Conservation (phyloP, 2,888 invertebrate species). For the Axea sp. region DNA sequence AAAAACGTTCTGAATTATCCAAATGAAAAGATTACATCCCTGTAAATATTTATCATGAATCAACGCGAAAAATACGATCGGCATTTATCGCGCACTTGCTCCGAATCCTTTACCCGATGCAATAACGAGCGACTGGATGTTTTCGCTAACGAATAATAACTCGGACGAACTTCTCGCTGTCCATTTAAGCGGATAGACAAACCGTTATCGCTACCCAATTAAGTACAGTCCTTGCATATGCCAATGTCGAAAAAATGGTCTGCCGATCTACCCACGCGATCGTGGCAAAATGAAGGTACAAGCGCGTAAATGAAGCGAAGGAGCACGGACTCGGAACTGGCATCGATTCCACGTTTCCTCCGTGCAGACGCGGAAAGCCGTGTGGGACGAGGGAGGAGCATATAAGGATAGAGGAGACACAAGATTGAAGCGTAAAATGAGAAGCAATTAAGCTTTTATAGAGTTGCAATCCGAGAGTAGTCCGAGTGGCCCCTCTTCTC, state of each 20-base stretch:
- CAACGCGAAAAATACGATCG: too few species aligned
- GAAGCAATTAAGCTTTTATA: conserved; percentile 77
- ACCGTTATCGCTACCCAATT: conserved; percentile 43
- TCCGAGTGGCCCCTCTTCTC: conserved; percentile 58
- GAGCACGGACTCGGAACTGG: conserved; percentile 35
- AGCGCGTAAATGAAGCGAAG: conserved; percentile 43
- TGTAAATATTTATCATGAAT: too few species aligned
- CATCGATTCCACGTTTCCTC: conserved; percentile 60
- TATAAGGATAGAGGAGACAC: conserved; percentile 67
- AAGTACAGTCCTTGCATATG: conserved; percentile 19
- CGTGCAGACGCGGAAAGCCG: conserved; percentile 32
- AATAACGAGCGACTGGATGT: neutral
- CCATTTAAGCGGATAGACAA: conserved; percentile 23
- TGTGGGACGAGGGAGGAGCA: conserved; percentile 46
- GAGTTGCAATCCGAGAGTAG: conserved; percentile 71
- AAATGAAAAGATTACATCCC: too few species aligned
- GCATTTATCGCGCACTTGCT: too few species aligned
- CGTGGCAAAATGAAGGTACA: conserved; percentile 28
- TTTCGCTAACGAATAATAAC: conserved; percentile 6
- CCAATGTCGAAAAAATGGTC: conserved; percentile 5
- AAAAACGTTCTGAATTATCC: too few species aligned
- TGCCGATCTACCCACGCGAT: conserved; percentile 48
- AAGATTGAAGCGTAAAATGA: conserved; percentile 75
- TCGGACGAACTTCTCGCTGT: neutral
- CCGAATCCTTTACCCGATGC: too few species aligned